phyloP scores from a whole-genome alignment of 2,113 vertebrate genomes.

The Gymnocephalus cernua region DNA sequence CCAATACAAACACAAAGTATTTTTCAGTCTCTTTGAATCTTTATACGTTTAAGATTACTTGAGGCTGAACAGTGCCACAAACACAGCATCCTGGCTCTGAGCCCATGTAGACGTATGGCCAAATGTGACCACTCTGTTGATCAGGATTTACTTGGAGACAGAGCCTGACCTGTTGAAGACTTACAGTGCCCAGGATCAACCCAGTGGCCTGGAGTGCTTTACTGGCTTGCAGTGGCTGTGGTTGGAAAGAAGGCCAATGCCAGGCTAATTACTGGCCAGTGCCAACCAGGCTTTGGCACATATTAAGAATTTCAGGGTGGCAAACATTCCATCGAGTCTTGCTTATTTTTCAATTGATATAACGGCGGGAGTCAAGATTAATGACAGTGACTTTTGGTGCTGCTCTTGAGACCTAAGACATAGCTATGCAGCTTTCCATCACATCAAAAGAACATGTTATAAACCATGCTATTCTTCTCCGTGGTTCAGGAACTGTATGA shows the following conservation, averaged over 20 bases:
- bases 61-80: neutral
- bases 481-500: slow-evolving; percentile 28
- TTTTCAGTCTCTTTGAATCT: neutral
- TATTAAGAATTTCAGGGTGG: slow-evolving; percentile 28
- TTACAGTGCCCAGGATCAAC: slow-evolving; percentile 39
- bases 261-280: slow-evolving; percentile 55
- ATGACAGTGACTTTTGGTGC: slow-evolving; percentile 32
- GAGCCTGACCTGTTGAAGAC: slow-evolving; percentile 24
- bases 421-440: slow-evolving; percentile 31
- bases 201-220: slow-evolving; percentile 50
- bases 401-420: slow-evolving; percentile 39
- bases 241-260: slow-evolving; percentile 65
- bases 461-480: slow-evolving; percentile 33
- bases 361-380: slow-evolving; percentile 37
- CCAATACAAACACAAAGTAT: neutral
- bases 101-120: neutral
- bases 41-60: neutral
- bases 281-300: slow-evolving; percentile 54
- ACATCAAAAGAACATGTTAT: slow-evolving; percentile 26
- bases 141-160: slow-evolving; percentile 25
- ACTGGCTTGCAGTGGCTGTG: slow-evolving; percentile 55
- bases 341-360: slow-evolving; percentile 51
- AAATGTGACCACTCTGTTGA: slow-evolving; percentile 28
- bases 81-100: slow-evolving; percentile 19
- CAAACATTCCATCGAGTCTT: slow-evolving; percentile 46